Evolutionary conservation across 2,113 vertebrate species (phyloP), one percentile per base, ranked within the genome.

Genomic region (Lepidothrix coronata): DNA sequence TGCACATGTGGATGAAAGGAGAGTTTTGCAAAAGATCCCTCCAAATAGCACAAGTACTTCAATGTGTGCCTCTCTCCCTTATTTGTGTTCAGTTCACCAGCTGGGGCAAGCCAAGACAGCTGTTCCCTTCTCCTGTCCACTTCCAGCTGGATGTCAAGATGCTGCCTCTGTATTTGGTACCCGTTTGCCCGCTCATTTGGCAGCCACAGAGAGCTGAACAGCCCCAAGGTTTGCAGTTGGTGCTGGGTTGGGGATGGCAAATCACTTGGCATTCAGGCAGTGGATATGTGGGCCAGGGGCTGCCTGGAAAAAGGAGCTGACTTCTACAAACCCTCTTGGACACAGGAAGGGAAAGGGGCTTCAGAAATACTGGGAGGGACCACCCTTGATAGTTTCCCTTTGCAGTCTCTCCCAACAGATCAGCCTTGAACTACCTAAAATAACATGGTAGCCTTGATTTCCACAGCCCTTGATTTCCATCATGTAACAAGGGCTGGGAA

Each of bases 141-240:
- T 96, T 39, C 59, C 52, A 88, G 85, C 57, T 46, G 28, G 18
- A 8, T 6, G 5, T 20, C 70, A 27, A n/a, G 54, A 30, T 35
- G 55, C 24, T 74, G 37, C 63, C 59, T 37, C 83, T 4, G 10
- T 84, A 12, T 84, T 91, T 18, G 89, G 58, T 95, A 93, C 23
- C 71, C 96, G 8, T 28, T 39, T 39, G 37, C 25, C 59, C 61
- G 20, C 61, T 18, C 37, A 7, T 62, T 12, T 39, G 6, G 98
- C 98, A 2, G 98, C 98, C 81, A 98, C 44, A 1, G 28, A 95
- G 75, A 98, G 98, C 49, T 55, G 31, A 72, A 12, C 35, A 85
- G 52, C 48, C 61, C 48, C 66, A 7, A 6, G 33, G 20, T 5
- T 19, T 76, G 75, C 72, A 33, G 35, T 1, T 43, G 63, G 54